Evolutionary conservation across 2,797 vertebrate species (phyloP).

Genomic region (Anableps anableps): DNA sequence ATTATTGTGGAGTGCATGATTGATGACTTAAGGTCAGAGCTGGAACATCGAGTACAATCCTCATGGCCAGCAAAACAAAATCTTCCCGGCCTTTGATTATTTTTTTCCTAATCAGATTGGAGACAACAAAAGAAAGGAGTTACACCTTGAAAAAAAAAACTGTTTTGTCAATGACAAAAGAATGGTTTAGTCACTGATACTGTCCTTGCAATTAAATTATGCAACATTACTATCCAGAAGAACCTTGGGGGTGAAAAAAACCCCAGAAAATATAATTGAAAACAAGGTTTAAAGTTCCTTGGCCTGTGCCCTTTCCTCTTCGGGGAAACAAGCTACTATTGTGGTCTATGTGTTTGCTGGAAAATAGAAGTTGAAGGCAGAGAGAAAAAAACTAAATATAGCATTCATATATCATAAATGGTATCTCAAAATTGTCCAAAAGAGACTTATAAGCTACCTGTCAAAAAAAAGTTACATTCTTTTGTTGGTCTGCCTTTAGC

Average conservation of each 20-base stretch:
- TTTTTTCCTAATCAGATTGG: constrained; percentile 23
- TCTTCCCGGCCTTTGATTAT: constrained; percentile 30
- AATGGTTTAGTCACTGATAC: constrained; percentile 27
- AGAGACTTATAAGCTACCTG: background rate
- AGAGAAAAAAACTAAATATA: constrained; percentile 2
- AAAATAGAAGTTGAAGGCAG: constrained; percentile 30
- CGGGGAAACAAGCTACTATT: constrained; percentile 14
- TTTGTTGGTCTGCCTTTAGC: background rate
- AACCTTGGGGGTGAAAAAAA: constrained; percentile 40
- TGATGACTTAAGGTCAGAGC: constrained; percentile 51
- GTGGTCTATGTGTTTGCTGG: constrained; percentile 32
- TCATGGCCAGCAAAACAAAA: constrained; percentile 48
- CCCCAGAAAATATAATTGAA: constrained; percentile 32
- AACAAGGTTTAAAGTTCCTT: constrained; percentile 29
- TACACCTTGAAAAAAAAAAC: constrained; percentile 56
- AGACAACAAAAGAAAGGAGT: constrained; percentile 30
- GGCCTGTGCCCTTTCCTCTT: constrained; percentile 39
- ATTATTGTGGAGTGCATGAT: background rate
- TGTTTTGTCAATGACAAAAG: constrained; percentile 23
- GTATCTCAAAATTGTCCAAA: constrained; percentile 17
- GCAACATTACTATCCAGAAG: constrained; percentile 27
- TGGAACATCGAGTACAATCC: constrained; percentile 17
- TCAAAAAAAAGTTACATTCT: background rate
- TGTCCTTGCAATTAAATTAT: constrained; percentile 30
- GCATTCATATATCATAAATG: constrained; percentile 11